Evolutionary conservation across 2,888 invertebrate species (phyloP).

Genomic region (Herminia tarsipennalis): DNA sequence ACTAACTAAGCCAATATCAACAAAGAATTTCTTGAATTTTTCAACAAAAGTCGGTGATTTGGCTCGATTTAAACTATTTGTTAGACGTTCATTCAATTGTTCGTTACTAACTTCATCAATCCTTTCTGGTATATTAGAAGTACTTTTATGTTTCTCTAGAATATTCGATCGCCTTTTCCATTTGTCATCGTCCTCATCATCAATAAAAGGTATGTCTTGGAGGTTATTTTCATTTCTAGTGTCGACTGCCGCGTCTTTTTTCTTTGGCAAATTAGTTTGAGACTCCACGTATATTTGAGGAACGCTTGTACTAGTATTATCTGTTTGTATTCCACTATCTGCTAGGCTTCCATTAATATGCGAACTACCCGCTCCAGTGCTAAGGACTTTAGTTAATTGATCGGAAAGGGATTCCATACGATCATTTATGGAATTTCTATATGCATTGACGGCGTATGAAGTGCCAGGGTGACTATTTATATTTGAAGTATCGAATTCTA

Average conservation of each 20-base stretch:
- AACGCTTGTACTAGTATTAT: slow-evolving; percentile 78
- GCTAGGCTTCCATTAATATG: slow-evolving; percentile 80
- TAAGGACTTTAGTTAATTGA: slow-evolving; percentile 76
- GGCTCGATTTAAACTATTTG: slow-evolving; percentile 72
- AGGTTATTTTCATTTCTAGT: slow-evolving; percentile 79
- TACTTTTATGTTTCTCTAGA: slow-evolving; percentile 76
- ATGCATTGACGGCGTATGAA: slow-evolving; percentile 70
- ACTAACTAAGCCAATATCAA: slow-evolving; percentile 70
- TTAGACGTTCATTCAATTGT: slow-evolving; percentile 65
- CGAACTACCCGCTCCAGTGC: slow-evolving; percentile 76
- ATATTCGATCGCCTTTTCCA: slow-evolving; percentile 60
- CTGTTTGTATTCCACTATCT: slow-evolving; percentile 80
- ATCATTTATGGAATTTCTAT: slow-evolving; percentile 65
- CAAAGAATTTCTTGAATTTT: slow-evolving; percentile 79
- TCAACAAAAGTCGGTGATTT: slow-evolving; percentile 80
- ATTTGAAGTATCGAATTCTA: slow-evolving; percentile 76
- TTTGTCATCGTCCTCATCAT: slow-evolving; percentile 73
- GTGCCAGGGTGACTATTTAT: slow-evolving; percentile 65
- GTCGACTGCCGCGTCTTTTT: slow-evolving; percentile 78
- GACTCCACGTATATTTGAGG: slow-evolving; percentile 75
- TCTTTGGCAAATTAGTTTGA: slow-evolving; percentile 50
- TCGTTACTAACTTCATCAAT: slow-evolving; percentile 71
- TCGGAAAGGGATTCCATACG: slow-evolving; percentile 75
- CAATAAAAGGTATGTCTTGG: slow-evolving; percentile 81
- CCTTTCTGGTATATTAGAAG: slow-evolving; percentile 76